Evolutionary conservation across 2,113 vertebrate species (phyloP).

Genomic region (Rhinogobius similis): DNA sequence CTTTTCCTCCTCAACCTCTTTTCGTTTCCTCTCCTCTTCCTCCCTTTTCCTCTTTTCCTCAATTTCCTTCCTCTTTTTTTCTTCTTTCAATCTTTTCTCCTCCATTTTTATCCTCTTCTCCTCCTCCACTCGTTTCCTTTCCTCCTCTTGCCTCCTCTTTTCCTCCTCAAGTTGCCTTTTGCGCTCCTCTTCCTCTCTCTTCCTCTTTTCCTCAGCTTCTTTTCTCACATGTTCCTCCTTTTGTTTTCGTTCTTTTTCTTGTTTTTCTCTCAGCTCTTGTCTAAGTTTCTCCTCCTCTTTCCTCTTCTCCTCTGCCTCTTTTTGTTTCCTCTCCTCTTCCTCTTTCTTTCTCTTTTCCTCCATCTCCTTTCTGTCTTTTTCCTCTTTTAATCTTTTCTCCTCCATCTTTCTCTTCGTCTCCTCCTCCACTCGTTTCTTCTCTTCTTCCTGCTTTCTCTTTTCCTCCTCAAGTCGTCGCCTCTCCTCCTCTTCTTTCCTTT

Average conservation of each 20-base stretch:
- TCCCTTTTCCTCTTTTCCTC: not conserved
- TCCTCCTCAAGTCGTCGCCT: conserved; percentile 4
- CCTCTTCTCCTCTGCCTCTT: not conserved
- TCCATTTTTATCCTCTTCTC: not conserved
- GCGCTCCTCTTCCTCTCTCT: not conserved
- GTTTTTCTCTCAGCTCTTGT: no score
- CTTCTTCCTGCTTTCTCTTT: not conserved
- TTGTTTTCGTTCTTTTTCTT: not conserved
- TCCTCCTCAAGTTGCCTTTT: not conserved
- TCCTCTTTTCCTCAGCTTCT: not conserved
- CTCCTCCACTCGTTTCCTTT: not conserved
- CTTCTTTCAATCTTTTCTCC: not conserved
- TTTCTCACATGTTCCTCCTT: not conserved
- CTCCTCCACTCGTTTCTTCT: not conserved
- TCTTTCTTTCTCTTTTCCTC: not conserved
- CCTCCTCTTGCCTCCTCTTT: not conserved
- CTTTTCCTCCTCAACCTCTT: not conserved
- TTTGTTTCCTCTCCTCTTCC: not conserved
- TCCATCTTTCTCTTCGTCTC: not conserved
- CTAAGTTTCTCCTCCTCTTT: not conserved
- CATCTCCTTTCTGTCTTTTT: not conserved
- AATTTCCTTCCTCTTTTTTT: not conserved
- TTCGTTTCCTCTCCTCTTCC: not conserved
- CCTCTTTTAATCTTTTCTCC: conserved; percentile 13
- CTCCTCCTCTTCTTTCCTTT: not conserved